phyloP scores from a whole-genome alignment of 2,797 vertebrate species.

The Falco concolor region DNA sequence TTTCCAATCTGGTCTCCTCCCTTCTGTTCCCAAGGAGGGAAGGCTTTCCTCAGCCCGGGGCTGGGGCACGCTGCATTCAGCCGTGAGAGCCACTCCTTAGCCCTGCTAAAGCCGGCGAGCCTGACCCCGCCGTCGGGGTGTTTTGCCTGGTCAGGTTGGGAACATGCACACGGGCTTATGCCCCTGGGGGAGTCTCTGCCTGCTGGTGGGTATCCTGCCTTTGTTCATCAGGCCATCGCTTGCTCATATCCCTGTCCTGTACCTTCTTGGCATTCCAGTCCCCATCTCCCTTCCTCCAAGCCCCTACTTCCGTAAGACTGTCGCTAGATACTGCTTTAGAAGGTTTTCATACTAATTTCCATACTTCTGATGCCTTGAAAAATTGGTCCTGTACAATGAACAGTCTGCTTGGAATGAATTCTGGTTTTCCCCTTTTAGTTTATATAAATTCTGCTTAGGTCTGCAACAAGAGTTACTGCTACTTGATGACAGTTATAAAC shows the following conservation, averaged over 20 bases:
- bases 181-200: neutral
- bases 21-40: neutral
- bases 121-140: neutral
- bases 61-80: neutral
- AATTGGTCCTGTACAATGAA: neutral
- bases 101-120: neutral
- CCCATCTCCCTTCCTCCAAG: neutral
- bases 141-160: neutral
- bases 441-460: neutral
- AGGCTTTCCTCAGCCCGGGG: neutral
- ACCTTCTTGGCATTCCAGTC: neutral
- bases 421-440: neutral
- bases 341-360: neutral
- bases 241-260: neutral
- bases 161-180: rapidly evolving
- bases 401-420: neutral
- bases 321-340: neutral
- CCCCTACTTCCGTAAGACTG: neutral
- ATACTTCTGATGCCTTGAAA: neutral
- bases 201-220: neutral
- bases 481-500: neutral
- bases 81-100: neutral
- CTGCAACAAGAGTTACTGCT: neutral
- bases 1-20: neutral
- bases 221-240: neutral